These are phyloP conservation scores for Peromyscus polionotus DNA, from an alignment of 2,113 vertebrate species.

Conservation along the genomic window DNA sequence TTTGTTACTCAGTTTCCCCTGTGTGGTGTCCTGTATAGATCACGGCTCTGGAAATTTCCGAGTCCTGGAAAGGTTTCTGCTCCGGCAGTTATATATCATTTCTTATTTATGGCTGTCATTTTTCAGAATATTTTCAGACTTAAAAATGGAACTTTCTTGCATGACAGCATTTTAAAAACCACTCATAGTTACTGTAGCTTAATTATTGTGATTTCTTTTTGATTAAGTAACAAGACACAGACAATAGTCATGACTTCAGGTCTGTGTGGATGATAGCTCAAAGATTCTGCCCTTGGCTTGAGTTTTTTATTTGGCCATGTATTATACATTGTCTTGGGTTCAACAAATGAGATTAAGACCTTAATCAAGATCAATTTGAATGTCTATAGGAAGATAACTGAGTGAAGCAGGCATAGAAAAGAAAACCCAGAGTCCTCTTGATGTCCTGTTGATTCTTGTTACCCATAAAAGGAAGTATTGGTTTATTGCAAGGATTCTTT, in stretches of 20 bases:
- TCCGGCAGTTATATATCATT: not conserved
- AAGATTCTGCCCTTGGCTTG: not conserved
- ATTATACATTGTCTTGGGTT: not conserved
- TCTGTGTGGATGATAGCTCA: not conserved
- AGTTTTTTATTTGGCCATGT: not conserved
- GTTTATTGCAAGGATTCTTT: not conserved
- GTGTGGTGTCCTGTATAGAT: accelerated
- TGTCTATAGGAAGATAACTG: not conserved
- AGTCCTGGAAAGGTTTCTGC: not conserved
- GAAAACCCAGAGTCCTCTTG: not conserved
- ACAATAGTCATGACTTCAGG: not conserved
- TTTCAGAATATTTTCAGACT: not conserved
- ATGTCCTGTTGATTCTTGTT: slow-evolving; percentile 6
- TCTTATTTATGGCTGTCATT: not conserved
- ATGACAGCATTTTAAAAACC: not conserved
- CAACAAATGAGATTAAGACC: not conserved
- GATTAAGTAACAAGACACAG: not conserved
- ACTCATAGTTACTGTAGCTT: not conserved
- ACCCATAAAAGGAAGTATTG: not conserved
- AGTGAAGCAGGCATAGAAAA: not conserved
- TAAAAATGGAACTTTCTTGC: not conserved
- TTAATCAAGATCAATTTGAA: not conserved
- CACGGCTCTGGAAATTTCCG: not conserved
- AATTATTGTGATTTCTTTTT: not conserved
- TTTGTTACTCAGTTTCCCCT: not conserved